Conservation (phyloP, 2,797 vertebrate genomes). For the Labeo calbasu region DNA sequence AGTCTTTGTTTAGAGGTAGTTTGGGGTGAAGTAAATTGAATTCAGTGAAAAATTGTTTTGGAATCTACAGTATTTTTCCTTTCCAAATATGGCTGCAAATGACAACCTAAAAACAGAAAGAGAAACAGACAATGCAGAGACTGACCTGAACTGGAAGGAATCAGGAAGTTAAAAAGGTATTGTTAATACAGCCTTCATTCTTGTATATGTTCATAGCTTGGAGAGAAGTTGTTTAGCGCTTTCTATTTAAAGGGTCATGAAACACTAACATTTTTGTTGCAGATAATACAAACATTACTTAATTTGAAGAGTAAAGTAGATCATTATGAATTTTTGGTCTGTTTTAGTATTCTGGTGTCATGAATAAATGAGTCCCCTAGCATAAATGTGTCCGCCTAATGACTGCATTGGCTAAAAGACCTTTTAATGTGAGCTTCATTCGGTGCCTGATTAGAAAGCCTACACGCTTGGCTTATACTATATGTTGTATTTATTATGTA, state of each 20-base stretch:
- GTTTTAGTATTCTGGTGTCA: background rate
- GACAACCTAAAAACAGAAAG: background rate
- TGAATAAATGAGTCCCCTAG: background rate
- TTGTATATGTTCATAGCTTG: background rate
- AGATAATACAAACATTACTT: background rate
- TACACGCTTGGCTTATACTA: background rate
- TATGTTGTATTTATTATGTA: background rate
- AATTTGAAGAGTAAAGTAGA: background rate
- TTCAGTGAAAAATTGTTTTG: background rate
- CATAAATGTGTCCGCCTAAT: background rate
- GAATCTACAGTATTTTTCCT: background rate
- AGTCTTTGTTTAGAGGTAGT: slow-evolving; percentile 40
- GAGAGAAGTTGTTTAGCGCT: background rate
- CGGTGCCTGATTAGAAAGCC: background rate
- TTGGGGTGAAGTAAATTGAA: background rate
- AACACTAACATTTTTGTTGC: background rate
- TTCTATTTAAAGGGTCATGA: slow-evolving; percentile 3
- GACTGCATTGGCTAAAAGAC: background rate
- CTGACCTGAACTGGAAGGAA: slow-evolving; percentile 3
- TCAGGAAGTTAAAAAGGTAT: background rate
- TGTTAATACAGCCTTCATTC: background rate
- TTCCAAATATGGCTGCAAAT: background rate
- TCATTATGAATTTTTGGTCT: background rate
- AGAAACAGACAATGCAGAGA: background rate
- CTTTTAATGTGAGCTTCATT: background rate